A percentile compares a stretch with the other conserved stretches of the same genome.
phyloP scores from a whole-genome alignment of 2,888 invertebrate genomes.

The Parapristionchus giblindavisi region DNA sequence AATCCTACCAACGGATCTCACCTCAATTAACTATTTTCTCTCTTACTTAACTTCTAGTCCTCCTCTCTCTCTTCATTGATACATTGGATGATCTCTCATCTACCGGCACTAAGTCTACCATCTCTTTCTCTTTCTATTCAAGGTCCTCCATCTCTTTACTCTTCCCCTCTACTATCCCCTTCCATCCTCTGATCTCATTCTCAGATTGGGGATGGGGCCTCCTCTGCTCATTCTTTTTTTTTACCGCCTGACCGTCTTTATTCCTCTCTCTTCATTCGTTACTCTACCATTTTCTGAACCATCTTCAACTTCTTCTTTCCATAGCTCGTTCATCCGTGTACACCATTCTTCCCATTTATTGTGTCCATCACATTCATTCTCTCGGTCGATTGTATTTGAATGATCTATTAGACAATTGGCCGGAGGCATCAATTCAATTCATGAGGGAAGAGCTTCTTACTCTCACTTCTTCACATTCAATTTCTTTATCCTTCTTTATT shows the following conservation, averaged over 20 bases:
- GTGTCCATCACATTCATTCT: too few relatives aligned
- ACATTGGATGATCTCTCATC: not conserved
- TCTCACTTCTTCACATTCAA: constrained; percentile 6
- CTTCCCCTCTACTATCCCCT: not conserved
- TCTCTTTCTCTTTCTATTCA: constrained; percentile 6
- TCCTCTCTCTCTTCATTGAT: constrained; percentile 1
- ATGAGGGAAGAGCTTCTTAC: too few relatives aligned
- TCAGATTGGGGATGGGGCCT: too few relatives aligned
- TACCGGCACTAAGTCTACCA: too few relatives aligned
- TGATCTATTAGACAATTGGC: too few relatives aligned
- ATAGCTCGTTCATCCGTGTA: too few relatives aligned
- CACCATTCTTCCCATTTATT: not conserved
- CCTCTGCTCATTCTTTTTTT: constrained; percentile 11
- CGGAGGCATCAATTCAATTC: too few relatives aligned
- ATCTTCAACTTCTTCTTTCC: not conserved
- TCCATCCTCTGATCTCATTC: constrained; percentile 36
- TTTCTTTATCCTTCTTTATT: constrained; percentile 6
- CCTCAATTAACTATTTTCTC: constrained; percentile 31
- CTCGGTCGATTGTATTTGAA: too few relatives aligned
- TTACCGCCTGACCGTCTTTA: not conserved
- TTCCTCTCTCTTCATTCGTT: too few relatives aligned
- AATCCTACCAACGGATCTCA: constrained; percentile 11
- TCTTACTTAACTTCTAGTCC: constrained; percentile 9
- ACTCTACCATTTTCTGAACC: constrained; percentile 34
- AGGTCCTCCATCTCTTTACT: constrained; percentile 8